These are phyloP conservation scores for Oscheius sp. DNA, from an alignment of 2,888 invertebrate genomes.

Conservation along the genomic window DNA sequence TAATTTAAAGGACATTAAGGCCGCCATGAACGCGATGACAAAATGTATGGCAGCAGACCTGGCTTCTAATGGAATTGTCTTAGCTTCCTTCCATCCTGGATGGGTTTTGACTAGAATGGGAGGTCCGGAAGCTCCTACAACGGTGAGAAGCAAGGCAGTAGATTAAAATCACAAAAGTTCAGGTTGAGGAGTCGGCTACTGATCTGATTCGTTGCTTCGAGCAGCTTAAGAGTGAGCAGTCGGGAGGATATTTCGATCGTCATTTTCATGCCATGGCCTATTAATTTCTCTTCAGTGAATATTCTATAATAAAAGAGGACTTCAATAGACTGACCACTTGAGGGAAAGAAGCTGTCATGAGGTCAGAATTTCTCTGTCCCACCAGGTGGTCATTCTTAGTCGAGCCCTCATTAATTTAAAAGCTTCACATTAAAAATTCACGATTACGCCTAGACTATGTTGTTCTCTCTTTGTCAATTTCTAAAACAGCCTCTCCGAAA, in stretches of 20 bases:
- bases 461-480: conserved; percentile 20
- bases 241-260: conserved; percentile 29
- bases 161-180: background rate
- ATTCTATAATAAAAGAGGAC: no score
- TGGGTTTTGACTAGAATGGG: conserved; percentile 51
- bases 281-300: background rate
- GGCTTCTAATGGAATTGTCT: conserved; percentile 37
- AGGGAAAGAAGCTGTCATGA: no score
- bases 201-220: conserved; percentile 7
- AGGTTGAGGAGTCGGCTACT: background rate
- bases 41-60: conserved; percentile 45
- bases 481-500: conserved; percentile 12
- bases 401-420: no score
- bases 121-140: conserved; percentile 17
- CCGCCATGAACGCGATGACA: conserved; percentile 56
- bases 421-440: no score
- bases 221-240: conserved; percentile 12
- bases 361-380: no score
- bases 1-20: conserved; percentile 5
- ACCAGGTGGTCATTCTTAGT: no score
- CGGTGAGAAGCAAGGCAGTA: conserved; percentile 11
- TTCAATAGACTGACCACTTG: no score
- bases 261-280: conserved; percentile 24
- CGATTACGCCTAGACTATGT: no score
- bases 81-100: conserved; percentile 50